These are phyloP conservation scores for Melanerpes aurifrons DNA, from an alignment of 2,113 vertebrate genomes.

Conservation along the genomic window DNA sequence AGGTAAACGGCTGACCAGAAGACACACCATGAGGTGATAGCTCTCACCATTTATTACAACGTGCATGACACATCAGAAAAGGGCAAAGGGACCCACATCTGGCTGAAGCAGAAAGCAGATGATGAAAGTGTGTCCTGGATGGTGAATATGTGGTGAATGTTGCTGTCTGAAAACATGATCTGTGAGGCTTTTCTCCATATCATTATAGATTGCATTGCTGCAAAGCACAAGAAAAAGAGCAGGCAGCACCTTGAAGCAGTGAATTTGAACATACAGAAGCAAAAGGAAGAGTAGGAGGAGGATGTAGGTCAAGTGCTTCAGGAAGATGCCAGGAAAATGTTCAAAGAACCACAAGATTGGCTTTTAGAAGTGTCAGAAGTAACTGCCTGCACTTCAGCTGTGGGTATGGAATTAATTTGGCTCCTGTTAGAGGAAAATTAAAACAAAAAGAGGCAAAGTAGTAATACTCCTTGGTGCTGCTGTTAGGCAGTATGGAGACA, in stretches of 20 bases:
- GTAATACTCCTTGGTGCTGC: background rate
- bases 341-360: background rate
- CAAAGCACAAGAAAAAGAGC: background rate
- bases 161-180: background rate
- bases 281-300: conserved; percentile 41
- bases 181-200: background rate
- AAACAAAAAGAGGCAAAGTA: background rate
- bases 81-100: rapidly evolving
- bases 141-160: background rate
- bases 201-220: background rate
- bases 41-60: background rate
- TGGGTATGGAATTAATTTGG: background rate
- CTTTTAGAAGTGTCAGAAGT: background rate
- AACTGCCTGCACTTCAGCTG: background rate
- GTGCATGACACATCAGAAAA: rapidly evolving
- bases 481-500: background rate
- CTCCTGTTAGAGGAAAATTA: background rate
- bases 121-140: too few species aligned
- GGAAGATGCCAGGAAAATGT: conserved; percentile 27
- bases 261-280: conserved; percentile 8
- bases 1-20: background rate
- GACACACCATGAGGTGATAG: background rate
- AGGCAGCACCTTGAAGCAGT: background rate
- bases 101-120: background rate
- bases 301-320: conserved; percentile 53